phyloP scores from a whole-genome alignment of 2,888 invertebrate species.

The Oeneis ivallda region DNA sequence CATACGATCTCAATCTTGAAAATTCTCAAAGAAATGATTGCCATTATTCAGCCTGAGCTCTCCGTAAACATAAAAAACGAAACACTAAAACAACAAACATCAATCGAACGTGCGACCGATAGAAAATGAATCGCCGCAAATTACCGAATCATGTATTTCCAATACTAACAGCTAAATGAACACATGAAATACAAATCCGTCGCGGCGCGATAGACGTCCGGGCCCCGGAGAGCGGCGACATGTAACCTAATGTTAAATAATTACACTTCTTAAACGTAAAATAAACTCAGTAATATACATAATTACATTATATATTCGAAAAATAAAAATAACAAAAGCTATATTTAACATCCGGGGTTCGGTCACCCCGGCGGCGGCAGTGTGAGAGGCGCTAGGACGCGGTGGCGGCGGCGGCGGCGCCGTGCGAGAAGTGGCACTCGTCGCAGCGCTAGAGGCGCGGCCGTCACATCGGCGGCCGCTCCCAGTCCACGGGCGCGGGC shows the following conservation, averaged over 20 bases:
- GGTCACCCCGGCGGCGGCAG: conserved; percentile 32
- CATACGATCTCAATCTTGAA: conserved; percentile 29
- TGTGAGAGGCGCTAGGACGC: conserved; percentile 24
- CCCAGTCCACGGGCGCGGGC: conserved; percentile 70
- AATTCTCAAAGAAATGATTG: conserved; percentile 74
- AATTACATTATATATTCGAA: conserved; percentile 81
- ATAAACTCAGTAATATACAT: conserved; percentile 81
- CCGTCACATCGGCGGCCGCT: conserved; percentile 77
- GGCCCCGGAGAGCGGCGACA: conserved; percentile 58
- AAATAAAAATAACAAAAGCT: conserved; percentile 58
- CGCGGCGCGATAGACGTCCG: conserved; percentile 55
- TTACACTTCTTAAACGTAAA: conserved; percentile 77
- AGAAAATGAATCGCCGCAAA: conserved; percentile 62
- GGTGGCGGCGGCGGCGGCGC: conserved; percentile 32
- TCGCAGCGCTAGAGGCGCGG: conserved; percentile 47
- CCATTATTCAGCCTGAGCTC: conserved; percentile 79
- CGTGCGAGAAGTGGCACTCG: conserved; percentile 37
- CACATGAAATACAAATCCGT: conserved; percentile 77
- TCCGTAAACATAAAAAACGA: conserved; percentile 69
- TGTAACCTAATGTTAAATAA: conserved; percentile 72
- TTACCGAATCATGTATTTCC: conserved; percentile 70
- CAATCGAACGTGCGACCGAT: conserved; percentile 54
- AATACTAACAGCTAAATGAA: conserved; percentile 79
- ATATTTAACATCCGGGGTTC: conserved; percentile 47
- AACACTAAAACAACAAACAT: conserved; percentile 78